Base-by-base conservation (phyloP, 2,888 invertebrate species). In the Ashinkailepas kermadecensis region DNA sequence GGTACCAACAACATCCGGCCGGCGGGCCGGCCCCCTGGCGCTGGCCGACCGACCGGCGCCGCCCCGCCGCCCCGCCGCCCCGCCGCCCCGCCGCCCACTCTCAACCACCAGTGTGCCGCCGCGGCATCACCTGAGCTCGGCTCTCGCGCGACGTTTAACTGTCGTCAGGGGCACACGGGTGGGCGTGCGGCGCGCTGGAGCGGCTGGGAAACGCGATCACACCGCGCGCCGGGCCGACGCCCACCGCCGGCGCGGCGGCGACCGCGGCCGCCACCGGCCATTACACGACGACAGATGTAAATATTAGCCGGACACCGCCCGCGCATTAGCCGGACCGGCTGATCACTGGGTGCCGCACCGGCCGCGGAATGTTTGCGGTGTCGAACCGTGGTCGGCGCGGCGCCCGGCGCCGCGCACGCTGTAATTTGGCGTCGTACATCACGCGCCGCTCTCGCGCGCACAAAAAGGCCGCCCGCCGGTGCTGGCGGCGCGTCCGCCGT, bases 381-480 rank as follows among this genome's bases (percentile, higher is more conserved):
- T 62, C 62, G 18, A 62, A 62, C 59, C 18, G 18, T 18, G 18
- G 59, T 18, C 11, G 25, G 6, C 67, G 39, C 39, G 23, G 74
- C 74, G 15, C 21, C 74, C 13, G 54, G 3, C 18, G 13, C 23
- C 74, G 74, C 74, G 54, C 54, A 18, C 74, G 21, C 74, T 74
- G 74, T 74, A 74, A 74, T 74, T 74, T 54, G 54, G 54, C 74
- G 74, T 54, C 74, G 74, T 74, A 74, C 54, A 74, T 74, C 74
- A 74, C 74, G 15, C 74, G 15, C 39, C 8, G 13, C 70, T 70
- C 70, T 39, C 74, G 25, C 25, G 39, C 39, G 54, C 54, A 74
- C 54, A 74, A 39, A 74, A 74, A 25, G 15, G 21, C 25, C 15
- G 39, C 1, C 39, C 65, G 23, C n/a, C n/a, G 39, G 39, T 39